Evolutionary conservation across 92 coral and sea anemone genomes (phyloP).

Genomic region (Porites lobata): DNA sequence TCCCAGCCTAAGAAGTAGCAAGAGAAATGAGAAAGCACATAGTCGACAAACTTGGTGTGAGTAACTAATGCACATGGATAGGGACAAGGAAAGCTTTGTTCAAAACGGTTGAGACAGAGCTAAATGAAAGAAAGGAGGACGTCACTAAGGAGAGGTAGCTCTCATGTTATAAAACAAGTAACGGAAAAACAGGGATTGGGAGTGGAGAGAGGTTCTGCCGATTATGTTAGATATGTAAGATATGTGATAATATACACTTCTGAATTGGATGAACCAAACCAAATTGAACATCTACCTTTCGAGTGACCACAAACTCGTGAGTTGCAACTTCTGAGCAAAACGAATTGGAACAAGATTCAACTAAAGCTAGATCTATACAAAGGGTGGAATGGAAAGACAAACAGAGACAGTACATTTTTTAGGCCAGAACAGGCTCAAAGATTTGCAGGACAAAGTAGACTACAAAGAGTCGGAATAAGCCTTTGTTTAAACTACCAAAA

Average conservation of each 20-base stretch:
- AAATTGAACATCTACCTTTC: too few species aligned
- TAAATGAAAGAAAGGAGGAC: too few species aligned
- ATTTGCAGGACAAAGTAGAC: neutral
- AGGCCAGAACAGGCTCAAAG: conserved; percentile 27
- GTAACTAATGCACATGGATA: neutral
- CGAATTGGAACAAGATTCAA: neutral
- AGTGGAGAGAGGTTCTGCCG: too few species aligned
- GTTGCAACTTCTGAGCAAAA: neutral
- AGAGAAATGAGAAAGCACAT: neutral
- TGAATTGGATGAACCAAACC: too few species aligned
- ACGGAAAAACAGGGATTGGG: too few species aligned
- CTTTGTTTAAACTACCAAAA: neutral
- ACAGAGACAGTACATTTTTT: neutral
- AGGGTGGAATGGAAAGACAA: conserved; percentile 18
- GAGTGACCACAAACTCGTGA: too few species aligned
- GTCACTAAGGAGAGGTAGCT: too few species aligned
- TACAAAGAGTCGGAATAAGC: neutral
- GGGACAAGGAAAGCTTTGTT: neutral
- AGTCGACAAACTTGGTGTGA: neutral
- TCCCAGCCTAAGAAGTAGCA: neutral
- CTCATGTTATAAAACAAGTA: too few species aligned
- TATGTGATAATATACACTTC: too few species aligned
- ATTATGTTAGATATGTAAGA: too few species aligned
- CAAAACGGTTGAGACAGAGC: neutral
- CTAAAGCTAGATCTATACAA: conserved; percentile 14